These are phyloP conservation scores for Drosophila kohkoa DNA, from an alignment of 1,140 invertebrate species.

Conservation along the genomic window DNA sequence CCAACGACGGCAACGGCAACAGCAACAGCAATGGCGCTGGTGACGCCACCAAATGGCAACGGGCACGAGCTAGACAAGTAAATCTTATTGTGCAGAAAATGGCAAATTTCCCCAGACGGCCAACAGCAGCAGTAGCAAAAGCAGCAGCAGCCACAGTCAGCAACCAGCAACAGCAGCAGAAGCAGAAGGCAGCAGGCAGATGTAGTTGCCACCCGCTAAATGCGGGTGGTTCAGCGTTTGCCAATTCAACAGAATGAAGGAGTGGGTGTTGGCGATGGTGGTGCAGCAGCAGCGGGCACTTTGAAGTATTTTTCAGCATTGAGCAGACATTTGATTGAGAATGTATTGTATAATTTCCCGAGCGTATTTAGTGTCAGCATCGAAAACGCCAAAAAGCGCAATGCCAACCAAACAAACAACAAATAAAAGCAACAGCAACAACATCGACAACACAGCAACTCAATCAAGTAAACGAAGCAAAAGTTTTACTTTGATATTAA, in stretches of 20 bases:
- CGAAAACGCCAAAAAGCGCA: constrained; percentile 59
- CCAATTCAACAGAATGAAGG: neutral
- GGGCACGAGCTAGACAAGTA: constrained; percentile 82
- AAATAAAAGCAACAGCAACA: constrained; percentile 13
- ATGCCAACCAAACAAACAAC: constrained; percentile 29
- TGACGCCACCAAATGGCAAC: constrained; percentile 72
- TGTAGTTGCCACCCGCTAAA: constrained; percentile 32
- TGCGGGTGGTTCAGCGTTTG: constrained; percentile 9
- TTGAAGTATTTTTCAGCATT: constrained; percentile 79
- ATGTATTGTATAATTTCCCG: constrained; percentile 82
- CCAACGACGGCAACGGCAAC: constrained; percentile 34
- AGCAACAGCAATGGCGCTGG: constrained; percentile 6
- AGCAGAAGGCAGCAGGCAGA: constrained; percentile 27
- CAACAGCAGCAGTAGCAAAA: constrained; percentile 61
- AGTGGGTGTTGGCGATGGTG: neutral
- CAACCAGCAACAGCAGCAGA: constrained; percentile 26
- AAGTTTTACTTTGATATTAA: constrained; percentile 26
- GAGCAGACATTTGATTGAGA: constrained; percentile 79
- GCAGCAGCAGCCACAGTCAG: constrained; percentile 17
- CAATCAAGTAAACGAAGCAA: constrained; percentile 32
- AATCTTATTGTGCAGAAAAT: constrained; percentile 83
- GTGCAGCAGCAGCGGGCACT: constrained; percentile 55
- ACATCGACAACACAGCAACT: constrained; percentile 23
- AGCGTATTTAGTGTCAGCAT: constrained; percentile 77
- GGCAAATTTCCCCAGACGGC: constrained; percentile 82